A percentile compares a stretch with the other conserved stretches of the same genome.
phyloP scores from a whole-genome alignment of 2,113 vertebrate genomes.

The Rhegmatorhina hoffmannsi region DNA sequence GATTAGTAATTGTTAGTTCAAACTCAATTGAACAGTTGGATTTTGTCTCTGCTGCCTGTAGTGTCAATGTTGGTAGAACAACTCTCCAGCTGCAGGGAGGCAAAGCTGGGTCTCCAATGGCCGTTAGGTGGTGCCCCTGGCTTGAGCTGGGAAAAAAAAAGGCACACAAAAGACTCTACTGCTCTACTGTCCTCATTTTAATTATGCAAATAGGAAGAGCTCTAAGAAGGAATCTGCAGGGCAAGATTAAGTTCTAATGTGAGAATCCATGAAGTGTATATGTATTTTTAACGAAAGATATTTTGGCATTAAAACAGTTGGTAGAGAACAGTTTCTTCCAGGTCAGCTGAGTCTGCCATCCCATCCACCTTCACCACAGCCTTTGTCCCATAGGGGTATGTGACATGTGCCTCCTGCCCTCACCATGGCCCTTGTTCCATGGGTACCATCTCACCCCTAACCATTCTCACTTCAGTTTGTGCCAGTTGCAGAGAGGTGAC shows the following conservation, averaged over 20 bases:
- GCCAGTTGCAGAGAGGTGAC: rapidly evolving
- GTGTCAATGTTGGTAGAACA: background rate
- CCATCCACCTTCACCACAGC: background rate
- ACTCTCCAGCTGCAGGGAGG: background rate
- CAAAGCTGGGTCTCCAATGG: background rate
- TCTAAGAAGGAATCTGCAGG: background rate
- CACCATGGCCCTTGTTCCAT: background rate
- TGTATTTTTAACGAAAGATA: background rate
- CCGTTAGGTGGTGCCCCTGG: conserved; percentile 67
- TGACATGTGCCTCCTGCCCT: background rate
- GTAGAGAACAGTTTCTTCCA: background rate
- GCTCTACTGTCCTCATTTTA: background rate
- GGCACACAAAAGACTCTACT: background rate
- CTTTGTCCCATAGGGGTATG: background rate
- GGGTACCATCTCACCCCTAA: rapidly evolving
- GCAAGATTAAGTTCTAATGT: background rate
- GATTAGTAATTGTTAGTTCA: background rate
- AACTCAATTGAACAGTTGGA: rapidly evolving
- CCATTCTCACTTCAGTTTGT: background rate
- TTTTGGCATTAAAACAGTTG: background rate
- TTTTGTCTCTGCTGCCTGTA: background rate
- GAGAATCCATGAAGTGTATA: background rate
- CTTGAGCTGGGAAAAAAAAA: background rate
- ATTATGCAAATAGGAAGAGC: background rate
- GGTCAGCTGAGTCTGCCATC: background rate